Percentiles rank a stretch among this genome's conserved stretches.
Conservation (phyloP, 92 coral and sea anemone genomes). For the Metridium senile region DNA sequence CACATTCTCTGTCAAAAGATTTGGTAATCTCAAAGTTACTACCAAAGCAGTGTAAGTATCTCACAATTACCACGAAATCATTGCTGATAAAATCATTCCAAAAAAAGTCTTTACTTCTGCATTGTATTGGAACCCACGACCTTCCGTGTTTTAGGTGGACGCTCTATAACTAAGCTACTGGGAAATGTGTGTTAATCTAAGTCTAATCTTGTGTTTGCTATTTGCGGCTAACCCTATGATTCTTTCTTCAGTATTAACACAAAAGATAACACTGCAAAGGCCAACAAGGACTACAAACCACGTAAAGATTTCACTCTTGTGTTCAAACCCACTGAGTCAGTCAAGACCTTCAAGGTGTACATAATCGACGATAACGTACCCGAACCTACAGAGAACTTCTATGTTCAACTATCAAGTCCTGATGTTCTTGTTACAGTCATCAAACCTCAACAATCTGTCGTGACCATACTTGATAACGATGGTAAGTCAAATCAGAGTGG, state of each 20-base stretch:
- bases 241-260: conserved; percentile 7
- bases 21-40: conserved; percentile 16
- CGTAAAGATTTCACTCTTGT: background rate
- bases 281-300: conserved; percentile 13
- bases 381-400: conserved; percentile 5
- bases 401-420: conserved; percentile 4
- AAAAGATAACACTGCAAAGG: background rate
- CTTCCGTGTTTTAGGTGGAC: too few relatives aligned
- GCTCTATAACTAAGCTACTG: too few relatives aligned
- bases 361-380: background rate
- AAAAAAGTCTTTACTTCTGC: too few relatives aligned
- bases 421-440: conserved; percentile 11
- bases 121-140: too few relatives aligned
- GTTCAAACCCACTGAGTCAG: background rate
- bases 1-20: background rate
- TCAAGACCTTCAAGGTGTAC: conserved; percentile 1
- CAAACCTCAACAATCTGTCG: background rate
- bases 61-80: too few relatives aligned
- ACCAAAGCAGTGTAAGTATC: conserved; percentile 24
- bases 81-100: too few relatives aligned
- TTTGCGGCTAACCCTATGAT: too few relatives aligned
- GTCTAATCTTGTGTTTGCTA: too few relatives aligned
- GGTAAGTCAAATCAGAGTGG: too few relatives aligned
- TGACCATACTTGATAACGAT: conserved; percentile 14
- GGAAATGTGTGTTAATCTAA: too few relatives aligned